Evolutionary conservation across 2,888 invertebrate genomes (phyloP), one percentile per base, ranked within the genome.

Genomic region (Phoenoteleia sp.): DNA sequence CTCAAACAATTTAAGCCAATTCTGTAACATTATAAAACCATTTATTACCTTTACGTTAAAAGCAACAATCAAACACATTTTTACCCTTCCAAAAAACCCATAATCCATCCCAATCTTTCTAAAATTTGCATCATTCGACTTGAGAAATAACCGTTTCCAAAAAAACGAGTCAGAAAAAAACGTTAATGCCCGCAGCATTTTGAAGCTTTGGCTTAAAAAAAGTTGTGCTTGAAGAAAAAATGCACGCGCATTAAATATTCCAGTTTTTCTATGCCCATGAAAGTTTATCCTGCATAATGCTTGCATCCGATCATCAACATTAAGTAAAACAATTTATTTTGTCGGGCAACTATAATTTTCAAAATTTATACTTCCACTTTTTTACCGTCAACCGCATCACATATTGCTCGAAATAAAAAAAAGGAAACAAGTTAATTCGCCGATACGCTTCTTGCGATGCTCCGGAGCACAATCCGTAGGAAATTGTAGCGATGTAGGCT

Each of bases 351-450:
- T 54, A 39, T 67, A 67, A 67, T 67, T 67, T 67, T 54, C 39
- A 21, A 67, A 67, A 71, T 58, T 71, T 56, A 71, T 56, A 39
- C 67, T 45, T 23, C 71, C n/a, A 58, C 56, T 56, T 71, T 49
- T 49, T 23, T 17, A 39, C 5, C 36, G 23, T 33, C 33, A 33
- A 39, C 19, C 62, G 45, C 45, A 45, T 25, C 25, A 5, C 25
- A 11, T 21, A 27, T n/a, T n/a, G 7, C 27, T 27, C 23, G 42
- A 4, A n/a, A 23, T 0, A 15, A 29, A 58, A 33, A 60, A n/a
- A 33, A 21, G 17, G 29, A 29, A 15, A 45, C 4, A 5, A 47
- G 19, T 29, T 45, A 42, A 58, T 71, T 45, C 56, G 29, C 45
- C 45, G 45, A 58, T 39, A 15, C 21, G 13, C n/a, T 67, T 52